Evolutionary conservation across 64 coral and sea anemone species (phyloP), one percentile per base, ranked within the genome.

Genomic region (Actinia tenebrosa): DNA sequence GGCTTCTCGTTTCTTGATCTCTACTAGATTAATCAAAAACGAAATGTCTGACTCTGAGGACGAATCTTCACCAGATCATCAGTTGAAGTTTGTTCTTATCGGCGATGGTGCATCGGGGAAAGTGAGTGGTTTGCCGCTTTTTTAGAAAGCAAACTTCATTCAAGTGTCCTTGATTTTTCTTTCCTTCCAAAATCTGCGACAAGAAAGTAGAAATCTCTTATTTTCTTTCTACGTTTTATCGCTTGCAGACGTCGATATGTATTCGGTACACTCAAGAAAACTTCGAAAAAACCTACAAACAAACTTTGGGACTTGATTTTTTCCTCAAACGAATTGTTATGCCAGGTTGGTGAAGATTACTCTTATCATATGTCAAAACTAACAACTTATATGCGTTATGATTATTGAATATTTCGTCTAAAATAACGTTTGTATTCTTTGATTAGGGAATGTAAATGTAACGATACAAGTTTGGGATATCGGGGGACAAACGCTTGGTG

Each of bases 401-500:
- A 85, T 59, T 62, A 61, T 86, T 44, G 15, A 44, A 85, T 62
- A 16, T 54, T 30, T 66, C 10, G n/a, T 86, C 43, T 45, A 86
- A 54, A 86, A 86, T 27, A 45, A 1, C 9, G 0, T 25, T 83
- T 83, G 79, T 83, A 10, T 75, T 72, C 25, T 30, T 75, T 42
- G 42, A 30, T 14, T 54, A 99, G 97, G 97, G 1, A 99, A 99
- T 71, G 81, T 91, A 14, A 87, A 95, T 71, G 97, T 99, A 16
- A 92, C 97, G 16, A 88, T 99, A 85, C 97, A 99, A 89, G 88
- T 99, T 6, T 99, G 93, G 97, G 97, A 99, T 72, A 99, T 99
- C 71, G 97, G 97, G 60, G 97, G 97, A 59, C 97, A 99, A 53
- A 95, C 97, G 10, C 86, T 99, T 26, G 97, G 97, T 45, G 97